A percentile compares a stretch with the other conserved stretches of the same genome.
phyloP scores from a whole-genome alignment of 1,140 invertebrate genomes.

The Yoshiicerus persimilis region DNA sequence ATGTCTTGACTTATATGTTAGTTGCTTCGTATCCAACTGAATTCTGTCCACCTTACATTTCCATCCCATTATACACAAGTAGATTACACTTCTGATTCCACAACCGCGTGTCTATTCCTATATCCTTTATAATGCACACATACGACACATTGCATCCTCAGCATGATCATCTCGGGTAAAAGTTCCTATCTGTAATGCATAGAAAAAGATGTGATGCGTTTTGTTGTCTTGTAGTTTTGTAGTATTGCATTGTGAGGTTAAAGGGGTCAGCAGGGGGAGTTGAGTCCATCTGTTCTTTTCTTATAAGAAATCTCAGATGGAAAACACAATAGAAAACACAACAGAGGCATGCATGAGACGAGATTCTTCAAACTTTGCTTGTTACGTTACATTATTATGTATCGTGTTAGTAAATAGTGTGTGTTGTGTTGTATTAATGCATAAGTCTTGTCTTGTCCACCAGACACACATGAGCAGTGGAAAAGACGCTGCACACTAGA shows the following conservation, averaged over 20 bases:
- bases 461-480: background rate
- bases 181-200: background rate
- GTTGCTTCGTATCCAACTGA: background rate
- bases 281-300: slow-evolving; percentile 15
- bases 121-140: background rate
- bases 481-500: background rate
- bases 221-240: background rate
- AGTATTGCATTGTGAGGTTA: slow-evolving; percentile 31
- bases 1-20: background rate
- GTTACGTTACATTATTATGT: background rate
- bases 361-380: background rate
- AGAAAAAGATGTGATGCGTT: background rate
- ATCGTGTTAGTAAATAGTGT: background rate
- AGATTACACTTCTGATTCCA: background rate
- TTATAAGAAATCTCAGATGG: background rate
- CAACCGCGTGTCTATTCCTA: background rate
- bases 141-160: background rate
- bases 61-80: background rate
- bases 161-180: background rate
- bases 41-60: background rate
- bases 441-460: background rate
- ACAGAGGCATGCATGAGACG: background rate
- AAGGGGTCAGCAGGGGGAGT: slow-evolving; percentile 34
- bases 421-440: background rate
- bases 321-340: background rate